phyloP scores from a whole-genome alignment of 2,113 vertebrate genomes.

The Oceanodroma tethys region DNA sequence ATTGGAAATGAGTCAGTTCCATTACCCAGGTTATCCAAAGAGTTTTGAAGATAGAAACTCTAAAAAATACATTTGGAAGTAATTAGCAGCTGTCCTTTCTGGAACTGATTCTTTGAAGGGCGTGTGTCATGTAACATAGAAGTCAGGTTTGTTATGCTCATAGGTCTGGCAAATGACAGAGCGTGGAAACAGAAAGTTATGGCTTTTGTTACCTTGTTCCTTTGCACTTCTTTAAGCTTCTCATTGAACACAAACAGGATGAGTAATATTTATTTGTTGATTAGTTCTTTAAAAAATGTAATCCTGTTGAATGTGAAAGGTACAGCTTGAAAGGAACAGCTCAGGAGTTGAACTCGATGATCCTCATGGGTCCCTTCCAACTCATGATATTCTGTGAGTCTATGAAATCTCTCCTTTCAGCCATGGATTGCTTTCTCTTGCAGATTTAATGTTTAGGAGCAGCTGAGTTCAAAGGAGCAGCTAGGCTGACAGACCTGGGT shows the following conservation, averaged over 20 bases:
- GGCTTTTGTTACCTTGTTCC: background rate
- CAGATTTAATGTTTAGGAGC: background rate
- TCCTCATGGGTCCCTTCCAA: background rate
- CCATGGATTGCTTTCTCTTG: background rate
- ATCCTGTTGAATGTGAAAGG: background rate
- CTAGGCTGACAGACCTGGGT: background rate
- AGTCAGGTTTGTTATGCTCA: constrained; percentile 13
- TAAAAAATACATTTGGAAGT: background rate
- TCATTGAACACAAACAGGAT: background rate
- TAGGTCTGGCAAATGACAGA: background rate
- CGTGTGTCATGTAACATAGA: background rate
- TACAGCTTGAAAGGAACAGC: background rate
- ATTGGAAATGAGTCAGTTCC: background rate
- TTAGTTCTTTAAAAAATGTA: background rate
- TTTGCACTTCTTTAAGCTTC: background rate
- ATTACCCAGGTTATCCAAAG: background rate
- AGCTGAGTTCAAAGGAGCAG: background rate
- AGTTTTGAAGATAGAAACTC: background rate
- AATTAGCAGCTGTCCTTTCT: constrained; percentile 7
- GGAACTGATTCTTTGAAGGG: background rate
- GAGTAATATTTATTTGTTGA: background rate
- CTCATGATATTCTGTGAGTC: background rate
- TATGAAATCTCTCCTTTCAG: background rate
- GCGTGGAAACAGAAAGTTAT: background rate
- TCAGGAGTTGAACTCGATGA: background rate